Base-by-base conservation (phyloP, 2,113 vertebrate genomes). In the Thalassoma bifasciatum region DNA sequence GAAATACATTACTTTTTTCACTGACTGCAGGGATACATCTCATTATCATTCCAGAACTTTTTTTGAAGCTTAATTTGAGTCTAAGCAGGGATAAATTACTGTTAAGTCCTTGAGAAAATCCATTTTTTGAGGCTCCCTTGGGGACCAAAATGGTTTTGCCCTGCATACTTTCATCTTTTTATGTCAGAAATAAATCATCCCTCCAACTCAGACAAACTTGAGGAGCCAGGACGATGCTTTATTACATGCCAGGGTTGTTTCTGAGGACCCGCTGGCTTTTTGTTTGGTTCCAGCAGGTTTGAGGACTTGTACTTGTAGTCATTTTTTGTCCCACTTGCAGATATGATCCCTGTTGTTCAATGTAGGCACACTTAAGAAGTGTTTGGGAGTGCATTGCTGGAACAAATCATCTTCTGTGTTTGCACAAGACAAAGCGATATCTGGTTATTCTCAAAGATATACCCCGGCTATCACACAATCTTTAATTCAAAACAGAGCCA, bases 231-330 rank as follows among this genome's bases (percentile, higher is more conserved):
- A 76, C 40, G 73, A 77, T 76, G 70, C 77, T 89, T 90, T 90
- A 89, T 88, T 87, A 79, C 80, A 81, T 81, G 75, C 44, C 68
- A 59, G 30, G 72, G 51, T 84, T 66, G 79, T 82, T 84, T 87
- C 81, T 86, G 91, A 89, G 83, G 87, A 62, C 49, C 73, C 30
- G 69, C 37, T 51, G 68, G 57, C 71, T 44, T 78, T 87, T 84
- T 90, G 81, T 88, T 88, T 90, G 75, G 66, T 89, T 83, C 90
- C 89, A 79, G 86, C 85, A 83, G 80, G 77, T 86, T 85, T 81
- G 74, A 79, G 60, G 60, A 71, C 66, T 78, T 82, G 77, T 49
- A 21, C 65, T 62, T n/a, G 72, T 75, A 64, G 75, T 77, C 72
- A 62, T 64, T 82, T 84, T 77, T 54, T 66, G 82, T 77, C 77